phyloP scores from a whole-genome alignment of 2,113 vertebrate genomes.

The Peromyscus californicus region DNA sequence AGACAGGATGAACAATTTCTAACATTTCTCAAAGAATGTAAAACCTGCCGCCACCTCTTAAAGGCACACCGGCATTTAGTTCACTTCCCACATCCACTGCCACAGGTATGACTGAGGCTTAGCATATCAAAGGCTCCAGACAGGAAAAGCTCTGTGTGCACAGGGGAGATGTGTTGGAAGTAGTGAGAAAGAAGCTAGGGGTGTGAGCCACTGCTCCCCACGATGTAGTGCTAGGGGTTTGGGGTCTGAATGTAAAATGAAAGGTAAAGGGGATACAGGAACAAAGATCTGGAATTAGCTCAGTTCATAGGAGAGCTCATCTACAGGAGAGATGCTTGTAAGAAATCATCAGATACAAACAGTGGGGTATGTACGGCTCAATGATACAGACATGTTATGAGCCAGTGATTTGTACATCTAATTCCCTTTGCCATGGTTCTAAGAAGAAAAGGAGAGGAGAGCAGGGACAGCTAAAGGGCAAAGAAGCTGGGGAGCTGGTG shows the following conservation, averaged over 20 bases:
- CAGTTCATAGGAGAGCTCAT: neutral
- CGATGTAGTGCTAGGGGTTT: neutral
- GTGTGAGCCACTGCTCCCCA: neutral
- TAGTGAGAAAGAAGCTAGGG: neutral
- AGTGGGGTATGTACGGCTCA: neutral
- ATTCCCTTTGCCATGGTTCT: neutral
- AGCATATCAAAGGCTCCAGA: neutral
- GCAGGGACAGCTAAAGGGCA: neutral
- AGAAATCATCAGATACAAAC: conserved; percentile 36
- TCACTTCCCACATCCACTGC: neutral
- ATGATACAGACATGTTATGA: neutral
- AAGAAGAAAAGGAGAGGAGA: neutral
- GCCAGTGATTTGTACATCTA: neutral
- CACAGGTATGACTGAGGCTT: neutral
- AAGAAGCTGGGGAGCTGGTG: neutral
- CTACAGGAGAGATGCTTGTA: neutral
- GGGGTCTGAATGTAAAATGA: neutral
- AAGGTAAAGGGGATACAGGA: neutral
- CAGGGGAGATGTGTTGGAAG: neutral
- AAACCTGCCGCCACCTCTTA: neutral
- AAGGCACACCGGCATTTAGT: neutral
- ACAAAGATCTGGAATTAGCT: neutral
- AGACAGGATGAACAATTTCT: neutral
- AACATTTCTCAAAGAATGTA: conserved; percentile 38
- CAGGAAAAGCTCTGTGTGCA: neutral